Conservation (phyloP, 2,113 vertebrate species). For the Toxostoma redivivum region DNA sequence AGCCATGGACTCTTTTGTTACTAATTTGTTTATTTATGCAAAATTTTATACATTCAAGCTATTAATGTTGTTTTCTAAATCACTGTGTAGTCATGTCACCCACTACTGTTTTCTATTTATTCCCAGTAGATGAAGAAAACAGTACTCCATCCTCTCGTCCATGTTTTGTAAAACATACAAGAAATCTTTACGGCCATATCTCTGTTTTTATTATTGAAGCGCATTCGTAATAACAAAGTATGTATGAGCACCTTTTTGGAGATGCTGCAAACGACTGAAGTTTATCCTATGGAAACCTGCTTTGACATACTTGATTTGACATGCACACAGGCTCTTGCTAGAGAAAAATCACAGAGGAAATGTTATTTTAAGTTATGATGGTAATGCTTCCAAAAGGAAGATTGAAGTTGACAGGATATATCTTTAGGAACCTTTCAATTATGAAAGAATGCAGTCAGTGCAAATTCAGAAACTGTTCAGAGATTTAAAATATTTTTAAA, state of each 20-base stretch:
- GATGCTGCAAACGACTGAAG: slow-evolving; percentile 57
- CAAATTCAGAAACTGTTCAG: slow-evolving; percentile 31
- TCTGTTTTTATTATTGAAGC: slow-evolving; percentile 62
- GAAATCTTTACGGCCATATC: slow-evolving; percentile 53
- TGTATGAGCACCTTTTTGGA: slow-evolving; percentile 35
- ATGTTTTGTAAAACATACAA: slow-evolving; percentile 50
- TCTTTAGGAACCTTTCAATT: slow-evolving; percentile 60
- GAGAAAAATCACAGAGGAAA: slow-evolving; percentile 58
- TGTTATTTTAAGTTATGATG: slow-evolving; percentile 61
- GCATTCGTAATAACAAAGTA: slow-evolving; percentile 61
- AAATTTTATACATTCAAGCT: not conserved
- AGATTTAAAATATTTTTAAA: not conserved
- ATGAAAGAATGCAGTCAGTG: slow-evolving; percentile 21
- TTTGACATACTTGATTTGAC: slow-evolving; percentile 69
- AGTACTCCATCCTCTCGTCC: slow-evolving; percentile 8
- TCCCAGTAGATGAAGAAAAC: not conserved
- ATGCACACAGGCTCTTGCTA: slow-evolving; percentile 25
- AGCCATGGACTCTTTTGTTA: not conserved
- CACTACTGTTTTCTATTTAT: slow-evolving; percentile 3
- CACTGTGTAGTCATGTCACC: not conserved
- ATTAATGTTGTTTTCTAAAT: slow-evolving; percentile 3
- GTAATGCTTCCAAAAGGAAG: slow-evolving; percentile 27
- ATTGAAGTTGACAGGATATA: slow-evolving; percentile 38
- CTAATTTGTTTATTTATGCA: not conserved
- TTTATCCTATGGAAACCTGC: slow-evolving; percentile 66